Conservation (phyloP, 2,888 invertebrate species). For the Oscheius sp. region DNA sequence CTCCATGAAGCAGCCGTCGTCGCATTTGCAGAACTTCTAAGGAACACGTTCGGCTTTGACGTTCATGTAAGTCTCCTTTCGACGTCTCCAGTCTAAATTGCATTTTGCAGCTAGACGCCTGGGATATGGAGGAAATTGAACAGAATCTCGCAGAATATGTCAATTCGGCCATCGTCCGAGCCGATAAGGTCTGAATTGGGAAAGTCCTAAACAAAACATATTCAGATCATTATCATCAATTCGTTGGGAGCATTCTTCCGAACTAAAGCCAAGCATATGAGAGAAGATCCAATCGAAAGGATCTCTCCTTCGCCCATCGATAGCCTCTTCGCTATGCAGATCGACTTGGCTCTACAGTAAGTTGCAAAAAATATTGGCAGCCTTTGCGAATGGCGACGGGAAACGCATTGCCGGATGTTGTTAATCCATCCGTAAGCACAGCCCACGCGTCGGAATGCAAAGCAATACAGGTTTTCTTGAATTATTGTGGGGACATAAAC, state of each 20-base stretch:
- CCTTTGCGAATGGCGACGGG: neutral
- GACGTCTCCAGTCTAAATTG: neutral
- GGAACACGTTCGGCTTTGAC: slow-evolving; percentile 59
- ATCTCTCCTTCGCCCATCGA: slow-evolving; percentile 50
- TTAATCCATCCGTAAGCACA: neutral
- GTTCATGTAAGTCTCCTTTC: slow-evolving; percentile 49
- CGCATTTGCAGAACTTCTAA: slow-evolving; percentile 64
- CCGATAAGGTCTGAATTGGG: slow-evolving; percentile 52
- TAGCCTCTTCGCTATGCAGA: slow-evolving; percentile 59
- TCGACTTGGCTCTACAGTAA: slow-evolving; percentile 58
- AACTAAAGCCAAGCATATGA: slow-evolving; percentile 35
- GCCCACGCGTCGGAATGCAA: too few species aligned
- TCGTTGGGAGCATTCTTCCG: slow-evolving; percentile 64
- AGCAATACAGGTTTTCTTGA: neutral
- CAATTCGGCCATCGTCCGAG: slow-evolving; percentile 59
- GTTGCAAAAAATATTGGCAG: neutral
- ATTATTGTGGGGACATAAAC: neutral
- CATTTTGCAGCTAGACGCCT: slow-evolving; percentile 61
- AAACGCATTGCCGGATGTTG: neutral
- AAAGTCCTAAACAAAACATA: neutral
- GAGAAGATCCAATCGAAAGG: slow-evolving; percentile 50
- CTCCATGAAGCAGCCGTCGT: slow-evolving; percentile 66
- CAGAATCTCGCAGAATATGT: slow-evolving; percentile 65
- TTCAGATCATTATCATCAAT: slow-evolving; percentile 64
- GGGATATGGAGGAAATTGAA: slow-evolving; percentile 65